Evolutionary conservation across 1,140 invertebrate genomes (phyloP).

Genomic region (Magallana ariakensis): DNA sequence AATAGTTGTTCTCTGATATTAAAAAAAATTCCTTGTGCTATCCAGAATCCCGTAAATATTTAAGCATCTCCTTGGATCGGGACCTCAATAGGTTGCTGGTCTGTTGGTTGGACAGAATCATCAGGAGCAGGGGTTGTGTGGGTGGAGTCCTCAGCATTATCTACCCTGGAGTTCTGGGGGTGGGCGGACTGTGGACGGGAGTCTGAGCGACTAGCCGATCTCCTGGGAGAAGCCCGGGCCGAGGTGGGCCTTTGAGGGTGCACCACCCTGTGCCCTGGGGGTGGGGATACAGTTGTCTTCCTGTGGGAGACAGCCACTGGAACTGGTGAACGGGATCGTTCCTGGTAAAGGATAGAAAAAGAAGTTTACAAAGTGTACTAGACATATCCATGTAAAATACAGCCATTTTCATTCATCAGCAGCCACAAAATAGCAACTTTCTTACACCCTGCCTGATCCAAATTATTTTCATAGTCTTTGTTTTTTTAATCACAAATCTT

Average conservation of each 20-base stretch:
- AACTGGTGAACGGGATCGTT: conserved; percentile 17
- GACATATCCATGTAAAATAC: too few species aligned
- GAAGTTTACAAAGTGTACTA: background rate
- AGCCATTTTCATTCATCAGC: too few species aligned
- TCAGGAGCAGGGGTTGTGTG: conserved; percentile 38
- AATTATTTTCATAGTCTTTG: too few species aligned
- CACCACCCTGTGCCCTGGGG: conserved; percentile 32
- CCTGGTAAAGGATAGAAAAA: background rate
- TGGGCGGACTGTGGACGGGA: conserved; percentile 56
- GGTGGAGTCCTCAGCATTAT: conserved; percentile 30
- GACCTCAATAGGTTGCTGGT: conserved; percentile 39
- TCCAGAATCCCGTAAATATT: background rate
- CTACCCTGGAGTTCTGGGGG: conserved; percentile 13
- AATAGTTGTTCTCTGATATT: background rate
- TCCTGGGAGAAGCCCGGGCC: conserved; percentile 51
- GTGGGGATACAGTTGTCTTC: conserved; percentile 40
- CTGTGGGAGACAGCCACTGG: conserved; percentile 5
- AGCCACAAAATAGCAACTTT: too few species aligned
- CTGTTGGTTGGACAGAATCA: conserved; percentile 45
- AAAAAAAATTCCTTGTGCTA: background rate
- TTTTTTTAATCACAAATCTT: too few species aligned
- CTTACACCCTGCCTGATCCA: too few species aligned
- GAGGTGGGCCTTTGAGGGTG: conserved; percentile 48
- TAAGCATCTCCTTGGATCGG: conserved; percentile 34
- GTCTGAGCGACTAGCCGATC: conserved; percentile 40